Evolutionary conservation across 1,140 invertebrate genomes (phyloP).

Genomic region (Sipha flava): DNA sequence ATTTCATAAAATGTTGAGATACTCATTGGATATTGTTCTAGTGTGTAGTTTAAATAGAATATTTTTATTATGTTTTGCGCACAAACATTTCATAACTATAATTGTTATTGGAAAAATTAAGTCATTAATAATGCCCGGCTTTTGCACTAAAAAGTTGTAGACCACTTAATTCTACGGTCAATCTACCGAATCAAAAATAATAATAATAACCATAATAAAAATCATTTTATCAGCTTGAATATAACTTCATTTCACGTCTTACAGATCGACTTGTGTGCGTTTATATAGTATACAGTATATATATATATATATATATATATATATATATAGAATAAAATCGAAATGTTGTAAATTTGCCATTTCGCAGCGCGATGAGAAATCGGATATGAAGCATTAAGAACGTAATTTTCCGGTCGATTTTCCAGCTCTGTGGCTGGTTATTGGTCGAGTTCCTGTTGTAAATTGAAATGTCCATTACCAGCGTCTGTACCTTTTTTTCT

Average conservation of each 20-base stretch:
- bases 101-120: no score
- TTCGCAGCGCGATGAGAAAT: neutral
- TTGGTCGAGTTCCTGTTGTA: slow-evolving; percentile 11
- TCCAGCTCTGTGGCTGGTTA: neutral
- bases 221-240: neutral
- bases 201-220: neutral
- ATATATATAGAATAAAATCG: neutral
- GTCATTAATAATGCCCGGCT: no score
- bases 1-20: no score
- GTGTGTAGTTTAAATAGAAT: no score
- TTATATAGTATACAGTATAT: no score
- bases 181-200: neutral
- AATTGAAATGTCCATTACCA: slow-evolving; percentile 30
- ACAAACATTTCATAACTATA: no score
- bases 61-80: no score
- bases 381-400: slow-evolving; percentile 25
- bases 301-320: no score
- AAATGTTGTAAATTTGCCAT: slow-evolving; percentile 2
- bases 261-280: neutral
- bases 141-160: neutral
- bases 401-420: slow-evolving; percentile 21
- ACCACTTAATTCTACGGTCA: neutral
- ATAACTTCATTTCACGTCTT: neutral
- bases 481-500: neutral
- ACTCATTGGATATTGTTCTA: no score